phyloP scores from a whole-genome alignment of 2,113 vertebrate species.

The Tor tambroides region DNA sequence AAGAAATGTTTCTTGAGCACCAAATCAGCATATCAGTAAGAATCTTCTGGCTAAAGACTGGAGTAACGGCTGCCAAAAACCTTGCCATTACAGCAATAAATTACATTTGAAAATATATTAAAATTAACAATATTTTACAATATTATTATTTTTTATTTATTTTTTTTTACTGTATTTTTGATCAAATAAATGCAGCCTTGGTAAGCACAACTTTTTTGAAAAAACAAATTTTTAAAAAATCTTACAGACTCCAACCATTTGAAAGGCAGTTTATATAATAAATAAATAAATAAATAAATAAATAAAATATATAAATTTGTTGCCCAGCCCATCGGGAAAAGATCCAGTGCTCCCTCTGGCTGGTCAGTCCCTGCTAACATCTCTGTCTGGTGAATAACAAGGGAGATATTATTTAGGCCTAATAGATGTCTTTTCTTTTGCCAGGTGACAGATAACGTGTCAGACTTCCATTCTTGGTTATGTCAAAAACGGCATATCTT shows the following conservation, averaged over 20 bases:
- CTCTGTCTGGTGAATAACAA: neutral
- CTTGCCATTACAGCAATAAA: too few relatives aligned
- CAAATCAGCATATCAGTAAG: too few relatives aligned
- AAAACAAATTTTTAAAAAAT: neutral
- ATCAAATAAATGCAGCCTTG: neutral
- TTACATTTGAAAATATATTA: too few relatives aligned
- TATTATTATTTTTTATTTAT: neutral
- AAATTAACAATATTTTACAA: too few relatives aligned
- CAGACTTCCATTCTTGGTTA: slow-evolving; percentile 14
- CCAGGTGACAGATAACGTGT: slow-evolving; percentile 3
- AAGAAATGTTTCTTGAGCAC: too few relatives aligned
- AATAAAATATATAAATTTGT: neutral
- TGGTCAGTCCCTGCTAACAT: neutral
- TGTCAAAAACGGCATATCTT: slow-evolving; percentile 23
- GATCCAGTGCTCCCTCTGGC: neutral
- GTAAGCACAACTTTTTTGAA: neutral
- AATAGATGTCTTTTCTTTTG: slow-evolving; percentile 23
- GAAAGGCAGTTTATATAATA: neutral
- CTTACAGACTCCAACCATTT: neutral
- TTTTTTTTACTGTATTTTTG: neutral
- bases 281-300: neutral
- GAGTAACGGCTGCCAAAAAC: too few relatives aligned
- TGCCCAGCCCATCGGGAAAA: neutral
- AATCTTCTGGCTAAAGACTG: too few relatives aligned
- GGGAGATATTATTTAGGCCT: slow-evolving; percentile 21